Evolutionary conservation across 2,797 vertebrate species (phyloP).

Genomic region (Rhinatrema bivittatum): DNA sequence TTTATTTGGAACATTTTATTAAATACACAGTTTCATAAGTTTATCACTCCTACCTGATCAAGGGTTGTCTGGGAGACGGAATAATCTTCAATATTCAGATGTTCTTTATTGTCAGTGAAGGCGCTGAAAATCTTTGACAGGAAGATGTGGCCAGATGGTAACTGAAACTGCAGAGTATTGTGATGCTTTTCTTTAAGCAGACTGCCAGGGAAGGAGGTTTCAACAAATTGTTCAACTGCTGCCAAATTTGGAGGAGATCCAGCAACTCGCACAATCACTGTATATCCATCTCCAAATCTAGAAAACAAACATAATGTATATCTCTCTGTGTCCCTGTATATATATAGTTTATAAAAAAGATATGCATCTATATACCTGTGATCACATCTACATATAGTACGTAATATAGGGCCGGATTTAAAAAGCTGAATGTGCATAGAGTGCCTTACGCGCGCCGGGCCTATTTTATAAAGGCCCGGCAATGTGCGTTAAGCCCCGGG

Average conservation of each 20-base stretch:
- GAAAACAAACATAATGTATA: no score
- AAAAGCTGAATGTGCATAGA: no score
- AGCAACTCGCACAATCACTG: neutral
- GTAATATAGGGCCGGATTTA: no score
- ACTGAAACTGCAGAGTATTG: conserved; percentile 16
- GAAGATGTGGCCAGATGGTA: conserved; percentile 31
- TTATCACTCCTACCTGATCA: neutral
- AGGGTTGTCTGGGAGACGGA: conserved; percentile 12
- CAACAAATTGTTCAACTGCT: rapidly evolving
- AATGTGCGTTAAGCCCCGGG: no score
- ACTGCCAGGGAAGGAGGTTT: conserved; percentile 6
- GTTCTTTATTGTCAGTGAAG: conserved; percentile 19
- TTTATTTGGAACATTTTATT: no score
- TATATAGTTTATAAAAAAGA: no score
- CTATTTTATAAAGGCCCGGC: no score
- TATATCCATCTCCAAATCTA: neutral
- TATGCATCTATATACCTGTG: no score
- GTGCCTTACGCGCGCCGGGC: no score
- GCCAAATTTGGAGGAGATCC: neutral
- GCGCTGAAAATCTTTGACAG: conserved; percentile 20
- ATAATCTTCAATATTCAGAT: conserved; percentile 3
- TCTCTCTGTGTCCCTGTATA: no score
- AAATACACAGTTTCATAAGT: no score
- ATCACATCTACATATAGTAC: no score
- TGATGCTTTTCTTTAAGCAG: conserved; percentile 10